These are phyloP conservation scores for Elmis aenea DNA, from an alignment of 2,888 invertebrate genomes.

Conservation along the genomic window DNA sequence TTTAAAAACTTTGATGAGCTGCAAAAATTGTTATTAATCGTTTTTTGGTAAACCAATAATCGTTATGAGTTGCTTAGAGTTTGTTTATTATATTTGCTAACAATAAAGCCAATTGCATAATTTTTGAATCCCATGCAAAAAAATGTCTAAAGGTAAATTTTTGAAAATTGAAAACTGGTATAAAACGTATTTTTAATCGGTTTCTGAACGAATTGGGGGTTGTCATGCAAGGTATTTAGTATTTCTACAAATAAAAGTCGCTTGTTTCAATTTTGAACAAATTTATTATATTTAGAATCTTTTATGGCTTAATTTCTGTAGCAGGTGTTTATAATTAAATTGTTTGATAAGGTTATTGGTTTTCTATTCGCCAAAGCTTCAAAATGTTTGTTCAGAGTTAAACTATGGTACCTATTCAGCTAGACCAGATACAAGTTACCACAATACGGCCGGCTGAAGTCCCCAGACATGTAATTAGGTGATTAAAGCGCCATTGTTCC, in stretches of 20 bases:
- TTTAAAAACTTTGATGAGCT: too few relatives aligned
- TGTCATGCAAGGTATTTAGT: too few relatives aligned
- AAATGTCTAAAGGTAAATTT: not conserved
- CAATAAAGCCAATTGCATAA: not conserved
- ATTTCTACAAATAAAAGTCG: not conserved
- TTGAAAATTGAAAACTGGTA: too few relatives aligned
- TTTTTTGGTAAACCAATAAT: too few relatives aligned
- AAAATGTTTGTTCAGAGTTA: not conserved
- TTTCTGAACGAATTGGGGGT: too few relatives aligned
- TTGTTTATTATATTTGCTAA: not conserved
- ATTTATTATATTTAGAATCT: too few relatives aligned
- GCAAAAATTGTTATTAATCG: too few relatives aligned
- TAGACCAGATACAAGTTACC: conserved; percentile 32
- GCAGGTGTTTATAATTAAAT: too few relatives aligned
- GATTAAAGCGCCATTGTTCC: conserved; percentile 46
- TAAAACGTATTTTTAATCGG: too few relatives aligned
- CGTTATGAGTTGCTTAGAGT: too few relatives aligned
- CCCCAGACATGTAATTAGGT: conserved; percentile 46
- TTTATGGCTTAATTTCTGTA: too few relatives aligned
- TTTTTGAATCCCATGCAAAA: not conserved
- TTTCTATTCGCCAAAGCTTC: not conserved
- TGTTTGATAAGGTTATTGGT: not conserved
- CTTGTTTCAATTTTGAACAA: not conserved
- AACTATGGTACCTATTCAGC: conserved; percentile 4
- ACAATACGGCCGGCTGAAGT: conserved; percentile 41